Conservation (phyloP, 1,140 invertebrate species). For the Aculops lycopersici region DNA sequence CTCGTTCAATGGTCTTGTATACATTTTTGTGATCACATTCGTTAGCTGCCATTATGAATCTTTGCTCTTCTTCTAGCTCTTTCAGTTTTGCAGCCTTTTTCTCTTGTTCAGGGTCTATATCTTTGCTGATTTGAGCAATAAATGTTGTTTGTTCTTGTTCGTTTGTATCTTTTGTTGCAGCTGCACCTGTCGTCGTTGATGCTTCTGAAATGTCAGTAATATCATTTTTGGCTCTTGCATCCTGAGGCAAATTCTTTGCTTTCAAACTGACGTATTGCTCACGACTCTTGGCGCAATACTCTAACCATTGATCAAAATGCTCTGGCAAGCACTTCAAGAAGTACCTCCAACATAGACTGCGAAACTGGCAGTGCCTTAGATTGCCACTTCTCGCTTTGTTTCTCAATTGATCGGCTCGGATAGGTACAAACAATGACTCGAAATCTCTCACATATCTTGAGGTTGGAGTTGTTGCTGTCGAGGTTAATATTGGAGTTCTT, state of each 20-base stretch:
- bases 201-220: no score
- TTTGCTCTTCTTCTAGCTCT: constrained; percentile 46
- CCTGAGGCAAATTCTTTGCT: no score
- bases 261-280: no score
- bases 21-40: constrained; percentile 30
- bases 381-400: constrained; percentile 6
- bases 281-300: not conserved
- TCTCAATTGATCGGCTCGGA: constrained; percentile 10
- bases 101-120: not conserved
- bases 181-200: not conserved
- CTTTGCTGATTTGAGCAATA: not conserved
- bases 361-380: constrained; percentile 6
- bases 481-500: no score
- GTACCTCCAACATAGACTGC: constrained; percentile 6
- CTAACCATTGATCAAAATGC: not conserved
- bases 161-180: not conserved
- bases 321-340: constrained; percentile 1
- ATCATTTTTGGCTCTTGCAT: no score
- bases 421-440: not conserved
- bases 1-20: no score
- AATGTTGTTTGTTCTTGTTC: not conserved
- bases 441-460: not conserved
- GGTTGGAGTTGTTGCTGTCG: no score
- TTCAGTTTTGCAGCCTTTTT: constrained; percentile 10
- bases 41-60: constrained; percentile 41